A percentile compares a stretch with the other conserved stretches of the same genome.
Evolutionary conservation across 2,113 vertebrate species (phyloP).

Genomic region (Actenoides lindsayi): DNA sequence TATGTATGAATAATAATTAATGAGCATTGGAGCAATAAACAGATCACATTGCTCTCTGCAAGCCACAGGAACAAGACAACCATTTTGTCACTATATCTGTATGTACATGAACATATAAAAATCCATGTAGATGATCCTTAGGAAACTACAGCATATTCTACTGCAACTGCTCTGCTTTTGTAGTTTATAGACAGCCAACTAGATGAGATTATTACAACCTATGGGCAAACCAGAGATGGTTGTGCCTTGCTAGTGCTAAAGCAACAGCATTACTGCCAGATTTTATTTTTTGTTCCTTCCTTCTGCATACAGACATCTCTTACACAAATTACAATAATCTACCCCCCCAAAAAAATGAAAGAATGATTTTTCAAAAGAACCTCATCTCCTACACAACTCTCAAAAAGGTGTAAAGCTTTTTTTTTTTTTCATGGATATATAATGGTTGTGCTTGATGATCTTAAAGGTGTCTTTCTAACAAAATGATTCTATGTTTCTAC

Average conservation of each 20-base stretch:
- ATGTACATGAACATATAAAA: background rate
- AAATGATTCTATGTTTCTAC: background rate
- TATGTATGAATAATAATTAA: conserved; percentile 6
- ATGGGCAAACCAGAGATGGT: background rate
- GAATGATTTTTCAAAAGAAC: background rate
- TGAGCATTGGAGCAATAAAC: background rate
- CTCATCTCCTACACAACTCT: background rate
- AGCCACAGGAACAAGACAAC: background rate
- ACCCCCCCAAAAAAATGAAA: background rate
- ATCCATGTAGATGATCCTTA: background rate
- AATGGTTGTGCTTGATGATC: background rate
- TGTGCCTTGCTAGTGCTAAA: background rate
- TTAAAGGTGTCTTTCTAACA: background rate
- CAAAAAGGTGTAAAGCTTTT: background rate
- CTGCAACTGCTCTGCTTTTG: background rate
- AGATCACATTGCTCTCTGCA: conserved; percentile 18
- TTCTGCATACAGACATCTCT: background rate
- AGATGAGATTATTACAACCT: background rate
- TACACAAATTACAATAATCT: background rate
- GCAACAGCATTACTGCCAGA: background rate
- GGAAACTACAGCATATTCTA: background rate
- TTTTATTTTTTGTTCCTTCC: background rate
- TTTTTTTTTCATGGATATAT: background rate
- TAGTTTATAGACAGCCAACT: background rate
- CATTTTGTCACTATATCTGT: background rate